phyloP scores from a whole-genome alignment of 2,888 invertebrate species.

The Cyclophora punctaria region DNA sequence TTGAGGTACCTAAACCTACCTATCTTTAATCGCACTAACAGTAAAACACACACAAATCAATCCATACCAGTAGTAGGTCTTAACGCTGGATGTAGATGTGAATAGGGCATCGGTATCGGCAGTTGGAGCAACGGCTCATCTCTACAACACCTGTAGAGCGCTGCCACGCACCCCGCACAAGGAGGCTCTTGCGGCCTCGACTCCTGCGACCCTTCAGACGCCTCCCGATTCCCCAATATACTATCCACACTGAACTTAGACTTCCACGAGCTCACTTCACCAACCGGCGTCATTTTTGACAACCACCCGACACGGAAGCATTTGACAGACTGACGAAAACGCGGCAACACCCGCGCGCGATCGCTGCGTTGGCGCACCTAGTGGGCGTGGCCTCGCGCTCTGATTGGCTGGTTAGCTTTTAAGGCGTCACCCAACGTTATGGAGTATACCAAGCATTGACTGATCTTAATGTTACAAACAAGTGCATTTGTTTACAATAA shows the following conservation, averaged over 20 bases:
- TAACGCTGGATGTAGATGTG: slow-evolving; percentile 63
- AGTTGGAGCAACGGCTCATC: slow-evolving; percentile 60
- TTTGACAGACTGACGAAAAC: slow-evolving; percentile 56
- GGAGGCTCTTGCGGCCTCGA: slow-evolving; percentile 53
- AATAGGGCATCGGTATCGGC: slow-evolving; percentile 52
- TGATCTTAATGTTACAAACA: slow-evolving; percentile 54
- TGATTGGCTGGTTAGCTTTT: slow-evolving; percentile 40
- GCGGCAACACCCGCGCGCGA: slow-evolving; percentile 25
- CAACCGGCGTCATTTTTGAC: slow-evolving; percentile 55
- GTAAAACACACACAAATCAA: too few species aligned
- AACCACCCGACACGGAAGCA: slow-evolving; percentile 38
- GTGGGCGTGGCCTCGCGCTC: slow-evolving; percentile 51
- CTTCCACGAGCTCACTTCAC: slow-evolving; percentile 54
- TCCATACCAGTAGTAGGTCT: slow-evolving; percentile 57
- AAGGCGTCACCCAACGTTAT: slow-evolving; percentile 51
- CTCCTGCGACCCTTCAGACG: slow-evolving; percentile 27
- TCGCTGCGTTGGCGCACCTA: slow-evolving; percentile 50
- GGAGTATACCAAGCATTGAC: slow-evolving; percentile 55
- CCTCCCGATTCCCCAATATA: slow-evolving; percentile 73
- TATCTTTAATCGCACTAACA: too few species aligned
- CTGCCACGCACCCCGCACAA: slow-evolving; percentile 79
- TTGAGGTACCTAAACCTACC: too few species aligned
- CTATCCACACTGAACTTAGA: slow-evolving; percentile 83
- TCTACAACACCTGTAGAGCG: slow-evolving; percentile 77
- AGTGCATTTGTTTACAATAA: slow-evolving; percentile 70